Percentiles rank a stretch among this genome's conserved stretches.
Evolutionary conservation across 2,113 vertebrate genomes (phyloP).

Genomic region (Nothobranchius kuhntae): DNA sequence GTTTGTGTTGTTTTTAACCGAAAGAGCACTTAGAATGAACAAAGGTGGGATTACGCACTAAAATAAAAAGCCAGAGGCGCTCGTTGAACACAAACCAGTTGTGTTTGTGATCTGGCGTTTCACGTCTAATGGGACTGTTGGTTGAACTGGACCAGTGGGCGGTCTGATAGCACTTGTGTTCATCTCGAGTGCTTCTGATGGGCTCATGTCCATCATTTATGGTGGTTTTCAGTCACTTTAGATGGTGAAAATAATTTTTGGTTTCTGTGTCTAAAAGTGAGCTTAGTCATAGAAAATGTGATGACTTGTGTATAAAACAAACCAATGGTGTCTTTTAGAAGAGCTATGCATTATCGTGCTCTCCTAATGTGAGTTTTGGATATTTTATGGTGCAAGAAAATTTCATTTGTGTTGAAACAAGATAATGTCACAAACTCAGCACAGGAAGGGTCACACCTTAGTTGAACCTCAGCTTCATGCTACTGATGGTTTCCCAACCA

Average conservation of each 20-base stretch:
- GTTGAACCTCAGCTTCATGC: not conserved
- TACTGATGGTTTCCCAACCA: slow-evolving; percentile 61
- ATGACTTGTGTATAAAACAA: not conserved
- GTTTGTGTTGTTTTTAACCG: too few relatives aligned
- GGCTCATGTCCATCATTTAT: not conserved
- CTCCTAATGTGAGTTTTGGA: not conserved
- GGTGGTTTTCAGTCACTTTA: not conserved
- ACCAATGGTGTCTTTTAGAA: too few relatives aligned
- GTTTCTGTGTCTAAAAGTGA: not conserved
- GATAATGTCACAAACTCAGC: too few relatives aligned
- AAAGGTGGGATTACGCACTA: not conserved
- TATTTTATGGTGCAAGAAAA: too few relatives aligned
- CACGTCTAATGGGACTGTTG: not conserved
- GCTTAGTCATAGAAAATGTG: not conserved
- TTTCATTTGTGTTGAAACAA: too few relatives aligned
- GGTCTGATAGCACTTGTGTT: not conserved
- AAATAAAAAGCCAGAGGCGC: not conserved
- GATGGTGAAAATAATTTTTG: not conserved
- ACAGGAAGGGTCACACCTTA: too few relatives aligned
- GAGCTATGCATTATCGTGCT: too few relatives aligned
- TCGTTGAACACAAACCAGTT: not conserved
- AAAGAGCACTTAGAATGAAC: not conserved
- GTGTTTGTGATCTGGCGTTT: not conserved
- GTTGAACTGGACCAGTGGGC: not conserved
- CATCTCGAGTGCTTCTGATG: not conserved